Conservation (phyloP, 2,797 vertebrate genomes). For the Pteronotus mesoamericanus region DNA sequence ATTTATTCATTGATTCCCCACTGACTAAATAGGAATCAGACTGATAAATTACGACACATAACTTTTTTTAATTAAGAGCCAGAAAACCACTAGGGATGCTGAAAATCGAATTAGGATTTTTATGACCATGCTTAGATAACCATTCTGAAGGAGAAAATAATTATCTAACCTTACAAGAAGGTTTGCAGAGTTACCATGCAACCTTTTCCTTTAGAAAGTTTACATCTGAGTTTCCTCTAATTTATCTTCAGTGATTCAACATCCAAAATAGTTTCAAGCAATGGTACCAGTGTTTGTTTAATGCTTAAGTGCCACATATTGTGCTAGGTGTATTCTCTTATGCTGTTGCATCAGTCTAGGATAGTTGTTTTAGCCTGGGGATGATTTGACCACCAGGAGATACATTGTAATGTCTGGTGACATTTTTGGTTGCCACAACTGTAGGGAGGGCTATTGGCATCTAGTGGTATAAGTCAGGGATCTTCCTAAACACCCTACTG, state of each 20-base stretch:
- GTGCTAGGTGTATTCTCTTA: not conserved
- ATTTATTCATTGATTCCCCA: conserved; percentile 50
- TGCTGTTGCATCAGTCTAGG: not conserved
- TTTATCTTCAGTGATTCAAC: not conserved
- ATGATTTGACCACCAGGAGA: not conserved
- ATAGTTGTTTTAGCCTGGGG: not conserved
- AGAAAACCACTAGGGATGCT: conserved; percentile 26
- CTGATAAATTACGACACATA: conserved; percentile 39
- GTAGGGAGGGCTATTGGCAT: not conserved
- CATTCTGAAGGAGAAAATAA: conserved; percentile 30
- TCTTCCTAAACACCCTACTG: not conserved
- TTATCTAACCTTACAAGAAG: not conserved
- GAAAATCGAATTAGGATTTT: conserved; percentile 48
- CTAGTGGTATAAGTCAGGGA: not conserved
- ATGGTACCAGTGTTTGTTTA: not conserved
- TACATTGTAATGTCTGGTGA: not conserved
- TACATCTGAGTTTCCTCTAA: not conserved
- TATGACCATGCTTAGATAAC: not conserved
- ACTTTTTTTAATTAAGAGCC: conserved; percentile 26
- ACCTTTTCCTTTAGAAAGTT: not conserved
- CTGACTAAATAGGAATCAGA: conserved; percentile 49
- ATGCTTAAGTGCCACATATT: not conserved
- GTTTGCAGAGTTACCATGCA: not conserved
- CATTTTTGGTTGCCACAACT: not conserved
- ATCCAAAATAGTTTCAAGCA: not conserved